Evolutionary conservation across 2,888 invertebrate species (phyloP), one percentile per base, ranked within the genome.

Genomic region (Deroplatys truncata): DNA sequence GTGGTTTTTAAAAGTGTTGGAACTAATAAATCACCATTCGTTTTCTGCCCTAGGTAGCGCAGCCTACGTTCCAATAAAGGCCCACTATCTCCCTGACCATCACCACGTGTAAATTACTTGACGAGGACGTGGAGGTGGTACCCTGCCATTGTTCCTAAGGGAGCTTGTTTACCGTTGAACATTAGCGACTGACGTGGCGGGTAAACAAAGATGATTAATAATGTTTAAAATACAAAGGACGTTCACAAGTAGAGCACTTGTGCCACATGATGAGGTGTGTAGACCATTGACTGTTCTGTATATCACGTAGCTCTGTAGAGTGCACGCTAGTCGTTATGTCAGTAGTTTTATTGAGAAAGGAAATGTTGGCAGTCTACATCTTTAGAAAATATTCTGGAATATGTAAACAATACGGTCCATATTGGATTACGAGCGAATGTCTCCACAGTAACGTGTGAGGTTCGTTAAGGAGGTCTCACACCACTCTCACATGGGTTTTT

Each of bases 201-300:
- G 49, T 16, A 49, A 85, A 49, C 49, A 49, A 49, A 85, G 28
- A 49, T 85, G 56, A 49, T 56, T 85, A 85, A 85, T 85, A 85
- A 28, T 85, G 85, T 85, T 85, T 85, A 85, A 85, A 85, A 85
- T 85, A 85, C 85, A 85, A 85, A 85, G 85, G 85, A 85, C 43
- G 85, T 85, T 49, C 15, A 72, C 56, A 72, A 72, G 56, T 72
- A 5, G 56, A 72, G 56, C 56, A 72, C 56, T 72, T 72, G 20
- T 72, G 56, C 20, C 56, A 72, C 56, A 20, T 72, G 3, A 72
- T 7, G 20, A 72, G 56, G 20, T 72, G 20, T 72, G 25, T 20
- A 20, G 5, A 20, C n/a, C n/a, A n/a, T n/a, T 9, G 8, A 1
- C 8, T 1, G 7, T 72, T 72, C 56, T 72, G 4, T 20, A 72